These are phyloP conservation scores for Himantopus leucocephalus DNA, from an alignment of 2,113 vertebrate species.

Conservation along the genomic window DNA sequence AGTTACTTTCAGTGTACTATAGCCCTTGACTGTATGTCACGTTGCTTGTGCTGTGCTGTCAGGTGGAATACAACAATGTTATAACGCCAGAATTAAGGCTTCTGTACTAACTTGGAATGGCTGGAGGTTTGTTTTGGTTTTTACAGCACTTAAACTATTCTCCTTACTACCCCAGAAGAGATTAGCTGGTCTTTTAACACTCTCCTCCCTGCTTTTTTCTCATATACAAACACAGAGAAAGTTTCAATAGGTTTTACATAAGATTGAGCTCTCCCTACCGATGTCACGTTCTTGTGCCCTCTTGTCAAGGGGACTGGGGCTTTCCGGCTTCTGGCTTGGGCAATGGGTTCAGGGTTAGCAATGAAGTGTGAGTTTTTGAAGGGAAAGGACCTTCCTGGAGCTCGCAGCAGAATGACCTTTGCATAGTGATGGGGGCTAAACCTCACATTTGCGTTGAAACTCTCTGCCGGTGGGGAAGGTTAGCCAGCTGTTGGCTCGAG, in stretches of 20 bases:
- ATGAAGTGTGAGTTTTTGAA: background rate
- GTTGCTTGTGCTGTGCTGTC: background rate
- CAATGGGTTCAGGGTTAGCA: background rate
- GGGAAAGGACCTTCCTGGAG: background rate
- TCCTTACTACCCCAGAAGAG: background rate
- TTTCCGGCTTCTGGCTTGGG: background rate
- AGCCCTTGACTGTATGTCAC: background rate
- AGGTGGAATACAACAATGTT: background rate
- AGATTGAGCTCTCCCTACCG: background rate
- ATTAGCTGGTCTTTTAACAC: background rate
- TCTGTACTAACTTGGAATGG: background rate
- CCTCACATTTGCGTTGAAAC: too few relatives aligned
- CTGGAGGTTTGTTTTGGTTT: background rate
- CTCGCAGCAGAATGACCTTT: background rate
- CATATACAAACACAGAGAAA: background rate
- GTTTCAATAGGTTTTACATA: background rate
- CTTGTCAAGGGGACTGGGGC: background rate
- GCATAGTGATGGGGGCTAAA: too few relatives aligned
- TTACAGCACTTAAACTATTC: background rate
- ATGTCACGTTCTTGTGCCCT: rapidly evolving
- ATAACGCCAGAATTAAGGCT: background rate
- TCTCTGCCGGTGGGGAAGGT: too few relatives aligned
- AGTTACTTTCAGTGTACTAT: background rate
- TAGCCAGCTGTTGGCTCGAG: too few relatives aligned
- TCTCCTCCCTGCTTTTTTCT: background rate